A percentile compares a stretch with the other conserved stretches of the same genome.
These are phyloP conservation scores for Pseudocheirus occidentalis DNA, from an alignment of 2,797 vertebrate genomes.

Conservation along the genomic window DNA sequence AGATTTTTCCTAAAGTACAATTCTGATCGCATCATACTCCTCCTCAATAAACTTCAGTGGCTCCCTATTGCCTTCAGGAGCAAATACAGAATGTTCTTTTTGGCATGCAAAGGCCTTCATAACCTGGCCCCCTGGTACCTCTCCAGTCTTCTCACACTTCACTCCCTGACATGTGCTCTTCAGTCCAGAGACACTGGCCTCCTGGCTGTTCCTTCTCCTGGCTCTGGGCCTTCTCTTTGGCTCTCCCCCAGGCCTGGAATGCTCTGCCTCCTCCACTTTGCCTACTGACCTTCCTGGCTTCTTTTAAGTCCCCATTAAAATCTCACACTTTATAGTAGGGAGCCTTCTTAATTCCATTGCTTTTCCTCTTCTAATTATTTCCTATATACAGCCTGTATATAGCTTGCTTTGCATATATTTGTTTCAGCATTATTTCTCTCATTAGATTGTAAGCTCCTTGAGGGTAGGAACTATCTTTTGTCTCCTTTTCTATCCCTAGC, in stretches of 20 bases:
- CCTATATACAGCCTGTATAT: not conserved
- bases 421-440: not conserved
- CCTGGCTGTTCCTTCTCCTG: not conserved
- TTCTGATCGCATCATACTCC: not conserved
- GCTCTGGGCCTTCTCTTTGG: not conserved
- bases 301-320: not conserved
- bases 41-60: not conserved
- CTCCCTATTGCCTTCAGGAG: not conserved
- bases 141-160: not conserved
- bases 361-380: not conserved
- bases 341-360: not conserved
- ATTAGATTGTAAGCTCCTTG: not conserved
- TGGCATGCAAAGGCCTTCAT: not conserved
- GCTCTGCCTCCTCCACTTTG: not conserved
- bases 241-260: not conserved
- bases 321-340: not conserved
- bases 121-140: not conserved
- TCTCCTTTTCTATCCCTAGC: not conserved
- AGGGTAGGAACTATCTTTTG: not conserved
- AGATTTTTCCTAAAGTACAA: not conserved
- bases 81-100: not conserved
- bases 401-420: not conserved
- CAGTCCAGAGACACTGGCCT: not conserved
- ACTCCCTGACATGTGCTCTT: not conserved
- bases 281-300: not conserved